Conservation (phyloP, 1,140 invertebrate species). For the Leguminivora glycinivorella region DNA sequence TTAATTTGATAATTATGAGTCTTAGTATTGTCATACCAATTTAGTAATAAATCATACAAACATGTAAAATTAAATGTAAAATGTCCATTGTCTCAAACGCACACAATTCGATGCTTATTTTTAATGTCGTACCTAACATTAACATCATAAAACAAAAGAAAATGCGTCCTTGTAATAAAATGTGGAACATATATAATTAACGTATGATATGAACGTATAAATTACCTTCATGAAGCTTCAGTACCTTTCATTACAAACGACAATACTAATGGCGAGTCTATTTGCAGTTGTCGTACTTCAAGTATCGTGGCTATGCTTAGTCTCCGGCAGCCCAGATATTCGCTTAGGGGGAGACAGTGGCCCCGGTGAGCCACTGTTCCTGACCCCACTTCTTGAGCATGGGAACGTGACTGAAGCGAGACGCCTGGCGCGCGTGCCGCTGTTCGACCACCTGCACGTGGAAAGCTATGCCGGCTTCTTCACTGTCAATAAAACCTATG, state of each 20-base stretch:
- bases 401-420: conserved; percentile 73
- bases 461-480: conserved; percentile 84
- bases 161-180: too few species aligned
- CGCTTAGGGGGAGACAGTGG: conserved; percentile 73
- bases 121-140: background rate
- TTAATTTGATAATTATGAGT: background rate
- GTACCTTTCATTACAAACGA: background rate
- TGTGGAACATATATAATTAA: background rate
- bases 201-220: background rate
- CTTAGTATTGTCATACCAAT: background rate
- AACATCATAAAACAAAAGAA: background rate
- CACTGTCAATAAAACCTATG: conserved; percentile 84
- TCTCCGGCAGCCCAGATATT: conserved; percentile 60
- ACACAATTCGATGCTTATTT: background rate
- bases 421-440: conserved; percentile 58
- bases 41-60: too few species aligned
- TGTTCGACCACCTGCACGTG: conserved; percentile 60
- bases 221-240: background rate
- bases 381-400: conserved; percentile 83
- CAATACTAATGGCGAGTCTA: conserved; percentile 33
- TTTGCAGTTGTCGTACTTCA: conserved; percentile 44
- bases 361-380: conserved; percentile 81
- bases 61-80: background rate
- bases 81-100: background rate
- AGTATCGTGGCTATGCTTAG: conserved; percentile 48